Conservation (phyloP, 1,140 invertebrate genomes). For the Hyles euphorbiae region DNA sequence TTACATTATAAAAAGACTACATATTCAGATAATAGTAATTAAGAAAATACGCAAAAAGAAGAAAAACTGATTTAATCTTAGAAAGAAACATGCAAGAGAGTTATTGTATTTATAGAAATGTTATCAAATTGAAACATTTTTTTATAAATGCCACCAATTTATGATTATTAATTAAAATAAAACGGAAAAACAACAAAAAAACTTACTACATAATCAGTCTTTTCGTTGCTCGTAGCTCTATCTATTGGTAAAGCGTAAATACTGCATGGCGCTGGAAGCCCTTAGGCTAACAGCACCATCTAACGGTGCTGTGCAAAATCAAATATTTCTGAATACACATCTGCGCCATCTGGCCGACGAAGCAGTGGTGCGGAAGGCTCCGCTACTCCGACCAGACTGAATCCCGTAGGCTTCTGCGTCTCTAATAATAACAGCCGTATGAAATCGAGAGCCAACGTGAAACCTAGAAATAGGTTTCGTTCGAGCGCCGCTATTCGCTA, state of each 20-base stretch:
- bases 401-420: conserved; percentile 37
- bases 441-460: conserved; percentile 38
- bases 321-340: conserved; percentile 22
- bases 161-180: too few relatives aligned
- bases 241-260: conserved; percentile 28
- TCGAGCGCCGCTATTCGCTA: conserved; percentile 30
- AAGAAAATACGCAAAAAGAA: too few relatives aligned
- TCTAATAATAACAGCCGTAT: conserved; percentile 41
- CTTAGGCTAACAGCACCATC: conserved; percentile 39
- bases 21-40: too few relatives aligned
- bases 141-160: too few relatives aligned
- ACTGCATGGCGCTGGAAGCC: conserved; percentile 20
- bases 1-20: too few relatives aligned
- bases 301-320: conserved; percentile 29
- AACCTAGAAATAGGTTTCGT: conserved; percentile 48
- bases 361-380: conserved; percentile 48
- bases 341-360: conserved; percentile 43
- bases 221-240: conserved; percentile 36
- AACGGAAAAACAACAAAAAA: neutral
- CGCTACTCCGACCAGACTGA: conserved; percentile 44
- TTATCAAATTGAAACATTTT: too few relatives aligned
- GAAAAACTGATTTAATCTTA: too few relatives aligned
- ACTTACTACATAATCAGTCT: conserved; percentile 27
- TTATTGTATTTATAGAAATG: too few relatives aligned
- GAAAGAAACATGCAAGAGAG: too few relatives aligned